Evolutionary conservation across 2,113 vertebrate species (phyloP).

Genomic region (Pongo abelii): DNA sequence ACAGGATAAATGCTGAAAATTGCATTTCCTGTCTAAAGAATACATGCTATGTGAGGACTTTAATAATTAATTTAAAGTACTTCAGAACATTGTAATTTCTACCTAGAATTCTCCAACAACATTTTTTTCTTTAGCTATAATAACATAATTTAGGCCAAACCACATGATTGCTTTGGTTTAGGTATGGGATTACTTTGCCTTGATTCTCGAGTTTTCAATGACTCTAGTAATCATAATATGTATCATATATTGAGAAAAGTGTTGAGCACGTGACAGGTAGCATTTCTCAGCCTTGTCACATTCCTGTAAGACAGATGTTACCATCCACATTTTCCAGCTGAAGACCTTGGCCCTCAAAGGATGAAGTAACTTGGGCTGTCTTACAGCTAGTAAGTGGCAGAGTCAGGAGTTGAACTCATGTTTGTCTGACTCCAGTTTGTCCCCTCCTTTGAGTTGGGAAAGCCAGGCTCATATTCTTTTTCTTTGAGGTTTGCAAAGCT

Average conservation of each 20-base stretch:
- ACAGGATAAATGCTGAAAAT: neutral
- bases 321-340: neutral
- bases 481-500: neutral
- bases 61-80: constrained; percentile 30
- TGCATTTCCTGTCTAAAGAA: constrained; percentile 13
- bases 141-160: constrained; percentile 34
- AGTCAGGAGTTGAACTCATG: neutral
- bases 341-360: neutral
- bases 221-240: neutral
- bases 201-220: constrained; percentile 39
- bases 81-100: constrained; percentile 33
- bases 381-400: neutral
- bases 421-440: neutral
- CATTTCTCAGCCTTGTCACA: neutral
- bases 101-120: constrained; percentile 14
- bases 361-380: neutral
- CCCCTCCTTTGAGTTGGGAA: neutral
- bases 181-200: neutral
- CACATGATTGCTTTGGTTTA: constrained; percentile 26
- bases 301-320: neutral
- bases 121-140: constrained; percentile 46
- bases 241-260: neutral
- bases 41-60: neutral
- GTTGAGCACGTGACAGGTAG: neutral
- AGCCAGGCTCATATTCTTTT: neutral